Conservation (phyloP, 2,888 invertebrate genomes). For the Doris montereyensis region DNA sequence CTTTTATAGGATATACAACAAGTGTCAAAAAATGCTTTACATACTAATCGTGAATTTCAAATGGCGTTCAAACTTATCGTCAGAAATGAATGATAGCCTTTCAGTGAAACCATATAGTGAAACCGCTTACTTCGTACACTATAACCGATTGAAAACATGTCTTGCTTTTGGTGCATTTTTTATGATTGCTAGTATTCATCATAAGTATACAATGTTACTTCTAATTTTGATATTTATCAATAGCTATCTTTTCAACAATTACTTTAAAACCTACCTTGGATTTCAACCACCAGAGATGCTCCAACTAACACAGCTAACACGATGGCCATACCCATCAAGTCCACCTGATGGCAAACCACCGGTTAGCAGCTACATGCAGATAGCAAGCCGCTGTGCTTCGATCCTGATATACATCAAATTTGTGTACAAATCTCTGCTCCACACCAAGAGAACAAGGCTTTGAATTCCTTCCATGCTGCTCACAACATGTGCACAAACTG, state of each 20-base stretch:
- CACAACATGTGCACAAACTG: conserved; percentile 56
- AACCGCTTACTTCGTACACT: too few relatives aligned
- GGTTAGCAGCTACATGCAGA: conserved; percentile 52
- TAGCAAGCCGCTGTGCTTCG: conserved; percentile 59
- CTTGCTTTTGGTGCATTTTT: too few relatives aligned
- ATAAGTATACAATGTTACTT: background rate
- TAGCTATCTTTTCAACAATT: too few relatives aligned
- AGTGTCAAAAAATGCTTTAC: too few relatives aligned
- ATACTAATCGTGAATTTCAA: too few relatives aligned
- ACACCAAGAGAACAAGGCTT: conserved; percentile 51
- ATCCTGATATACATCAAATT: conserved; percentile 72
- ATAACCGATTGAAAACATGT: too few relatives aligned
- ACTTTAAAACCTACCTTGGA: conserved; percentile 44
- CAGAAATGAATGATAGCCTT: too few relatives aligned
- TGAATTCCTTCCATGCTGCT: conserved; percentile 57
- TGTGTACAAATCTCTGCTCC: conserved; percentile 55
- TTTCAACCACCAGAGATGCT: conserved; percentile 48
- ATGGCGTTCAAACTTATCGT: too few relatives aligned
- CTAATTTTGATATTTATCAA: too few relatives aligned
- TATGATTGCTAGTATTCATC: too few relatives aligned
- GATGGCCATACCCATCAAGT: conserved; percentile 51
- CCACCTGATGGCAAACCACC: conserved; percentile 60
- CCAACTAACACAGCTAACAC: conserved; percentile 47
- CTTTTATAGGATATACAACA: too few relatives aligned
- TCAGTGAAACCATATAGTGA: too few relatives aligned